Base-by-base conservation (phyloP, 2,113 vertebrate genomes). In the Coreoperca whiteheadi region DNA sequence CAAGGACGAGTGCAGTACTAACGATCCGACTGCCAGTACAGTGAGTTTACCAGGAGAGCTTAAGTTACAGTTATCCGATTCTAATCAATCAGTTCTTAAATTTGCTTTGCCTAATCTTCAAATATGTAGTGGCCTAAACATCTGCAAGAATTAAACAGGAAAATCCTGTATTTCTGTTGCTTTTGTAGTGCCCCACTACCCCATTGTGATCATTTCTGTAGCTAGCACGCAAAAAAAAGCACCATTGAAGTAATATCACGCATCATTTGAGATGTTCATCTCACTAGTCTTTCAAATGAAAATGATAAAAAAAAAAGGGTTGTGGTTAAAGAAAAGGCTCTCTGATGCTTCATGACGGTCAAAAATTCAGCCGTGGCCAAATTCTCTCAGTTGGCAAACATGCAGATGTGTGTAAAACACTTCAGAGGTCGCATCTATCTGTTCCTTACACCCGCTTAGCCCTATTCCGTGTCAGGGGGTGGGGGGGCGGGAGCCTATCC, bases 1-100 rank as follows among this genome's bases (percentile, higher is more conserved):
- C 79, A 28, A 85, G 53, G 51, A 78, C 21, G 56, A 77, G 2
- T 50, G 57, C 37, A 76, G 50, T 37, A 43, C 10, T 34, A 54
- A 59, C 64, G 6, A 59, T 61, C 51, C 28, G 39, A 66, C 41
- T 53, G 66, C 28, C 60, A 23, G 34, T 54, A 56, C 10, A 34
- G 37, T 18, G 56, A 21, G 8, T 28, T 30, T 20, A 46, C 23
- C 30, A n/a, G 14, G 25, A 74, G 1, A 25, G 16, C 66, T 16
- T 15, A 23, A 41, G 3, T n/a, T n/a, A 23, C 16, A 25, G n/a
- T 9, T 18, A 11, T 54, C 10, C n/a, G 21, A 78, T 34, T 53
- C 28, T 15, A 9, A 56, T 46, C 25, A 21, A 39, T 50, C 8
- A 66, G n/a, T 46, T 67, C 18, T 21, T 8, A 34, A 28, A 77